Evolutionary conservation across 2,888 invertebrate species (phyloP).

Genomic region (Digitonthophagus gazella): DNA sequence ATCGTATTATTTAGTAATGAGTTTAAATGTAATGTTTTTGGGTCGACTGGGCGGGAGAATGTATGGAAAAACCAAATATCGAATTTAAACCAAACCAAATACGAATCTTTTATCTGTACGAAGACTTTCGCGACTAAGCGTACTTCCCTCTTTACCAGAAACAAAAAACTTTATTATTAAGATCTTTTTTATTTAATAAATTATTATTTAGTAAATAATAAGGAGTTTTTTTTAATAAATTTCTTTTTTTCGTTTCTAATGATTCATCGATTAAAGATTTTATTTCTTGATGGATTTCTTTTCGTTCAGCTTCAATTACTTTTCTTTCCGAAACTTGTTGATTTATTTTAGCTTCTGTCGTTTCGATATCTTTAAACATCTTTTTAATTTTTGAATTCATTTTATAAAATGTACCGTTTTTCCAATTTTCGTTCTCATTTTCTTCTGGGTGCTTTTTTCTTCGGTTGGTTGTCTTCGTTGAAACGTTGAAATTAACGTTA

Average conservation of each 20-base stretch:
- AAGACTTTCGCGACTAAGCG: too few species aligned
- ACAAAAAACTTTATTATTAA: too few species aligned
- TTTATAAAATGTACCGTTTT: background rate
- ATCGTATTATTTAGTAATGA: too few species aligned
- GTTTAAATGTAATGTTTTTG: too few species aligned
- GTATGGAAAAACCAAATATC: too few species aligned
- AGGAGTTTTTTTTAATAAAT: background rate
- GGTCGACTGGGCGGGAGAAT: too few species aligned
- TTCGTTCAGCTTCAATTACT: background rate
- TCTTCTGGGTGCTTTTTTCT: slow-evolving; percentile 21
- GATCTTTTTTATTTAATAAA: background rate
- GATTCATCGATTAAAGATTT: background rate
- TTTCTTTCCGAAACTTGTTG: background rate
- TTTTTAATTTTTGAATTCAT: background rate
- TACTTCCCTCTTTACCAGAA: too few species aligned
- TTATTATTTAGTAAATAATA: background rate
- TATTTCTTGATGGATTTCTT: slow-evolving; percentile 10
- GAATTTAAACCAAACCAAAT: too few species aligned
- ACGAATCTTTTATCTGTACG: too few species aligned
- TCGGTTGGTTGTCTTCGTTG: background rate
- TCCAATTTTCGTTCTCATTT: background rate
- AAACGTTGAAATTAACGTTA: background rate
- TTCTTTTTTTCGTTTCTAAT: background rate
- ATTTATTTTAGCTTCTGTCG: background rate
- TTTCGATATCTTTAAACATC: slow-evolving; percentile 6